These are phyloP conservation scores for Takifugu flavidus DNA, from an alignment of 2,113 vertebrate genomes.

Conservation along the genomic window DNA sequence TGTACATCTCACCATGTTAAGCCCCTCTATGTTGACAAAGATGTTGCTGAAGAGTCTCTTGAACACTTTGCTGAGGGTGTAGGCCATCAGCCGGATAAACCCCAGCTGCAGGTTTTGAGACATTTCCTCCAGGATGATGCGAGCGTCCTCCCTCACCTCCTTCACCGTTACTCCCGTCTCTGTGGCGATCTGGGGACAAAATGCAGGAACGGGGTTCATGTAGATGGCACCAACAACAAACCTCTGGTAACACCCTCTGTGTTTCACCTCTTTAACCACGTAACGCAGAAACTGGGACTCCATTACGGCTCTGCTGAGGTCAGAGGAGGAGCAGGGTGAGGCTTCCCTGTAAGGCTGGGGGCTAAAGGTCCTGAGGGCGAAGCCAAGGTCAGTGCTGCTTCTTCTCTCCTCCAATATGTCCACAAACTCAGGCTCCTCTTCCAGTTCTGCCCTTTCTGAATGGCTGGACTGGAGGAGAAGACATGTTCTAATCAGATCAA, in stretches of 20 bases:
- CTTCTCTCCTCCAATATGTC: slow-evolving; percentile 88
- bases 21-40: slow-evolving; percentile 90
- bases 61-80: slow-evolving; percentile 85
- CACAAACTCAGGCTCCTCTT: slow-evolving; percentile 80
- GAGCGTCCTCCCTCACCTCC: slow-evolving; percentile 80
- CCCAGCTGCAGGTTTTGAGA: slow-evolving; percentile 87
- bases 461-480: slow-evolving; percentile 27
- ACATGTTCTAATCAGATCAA: background rate
- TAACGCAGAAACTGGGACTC: slow-evolving; percentile 84
- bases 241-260: background rate
- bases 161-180: slow-evolving; percentile 79
- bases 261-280: slow-evolving; percentile 82
- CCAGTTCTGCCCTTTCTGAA: slow-evolving; percentile 14
- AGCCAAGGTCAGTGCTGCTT: slow-evolving; percentile 81
- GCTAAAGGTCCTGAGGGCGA: slow-evolving; percentile 84
- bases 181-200: slow-evolving; percentile 74
- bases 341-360: slow-evolving; percentile 79
- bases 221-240: background rate
- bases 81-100: slow-evolving; percentile 85
- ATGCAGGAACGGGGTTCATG: background rate
- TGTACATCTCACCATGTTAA: slow-evolving; percentile 79
- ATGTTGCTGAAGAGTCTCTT: slow-evolving; percentile 87
- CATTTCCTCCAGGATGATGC: slow-evolving; percentile 88
- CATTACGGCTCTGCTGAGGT: slow-evolving; percentile 82
- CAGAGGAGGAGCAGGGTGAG: slow-evolving; percentile 72